Percentiles rank a stretch among this genome's conserved stretches.
phyloP scores from a whole-genome alignment of 2,888 invertebrate genomes.

The Dascillus cervinus region DNA sequence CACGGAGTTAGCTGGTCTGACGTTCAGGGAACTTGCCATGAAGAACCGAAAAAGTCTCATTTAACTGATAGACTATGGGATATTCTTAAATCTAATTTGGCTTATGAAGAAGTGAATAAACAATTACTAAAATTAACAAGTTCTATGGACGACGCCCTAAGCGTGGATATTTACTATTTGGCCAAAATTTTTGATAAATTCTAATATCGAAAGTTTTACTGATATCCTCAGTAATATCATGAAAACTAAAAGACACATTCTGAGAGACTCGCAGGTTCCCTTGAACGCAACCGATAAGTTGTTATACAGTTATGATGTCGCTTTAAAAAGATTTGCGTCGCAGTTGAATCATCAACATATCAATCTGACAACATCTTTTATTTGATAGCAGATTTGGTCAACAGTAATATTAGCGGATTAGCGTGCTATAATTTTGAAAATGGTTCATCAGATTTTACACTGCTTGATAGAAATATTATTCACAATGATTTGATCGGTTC shows the following conservation, averaged over 20 bases:
- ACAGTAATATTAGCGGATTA: conserved; percentile 3
- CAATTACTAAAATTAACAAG: neutral
- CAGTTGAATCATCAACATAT: too few relatives aligned
- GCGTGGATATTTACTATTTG: neutral
- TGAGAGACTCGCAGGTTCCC: conserved; percentile 2
- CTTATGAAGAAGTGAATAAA: neutral
- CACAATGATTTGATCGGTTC: too few relatives aligned
- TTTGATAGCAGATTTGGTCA: too few relatives aligned
- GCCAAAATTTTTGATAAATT: neutral
- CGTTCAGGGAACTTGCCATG: conserved; percentile 22
- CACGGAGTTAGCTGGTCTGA: conserved; percentile 48
- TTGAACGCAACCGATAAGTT: conserved; percentile 6
- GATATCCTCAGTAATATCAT: conserved; percentile 4
- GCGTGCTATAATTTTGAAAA: too few relatives aligned
- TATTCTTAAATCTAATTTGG: neutral
- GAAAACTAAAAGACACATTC: neutral
- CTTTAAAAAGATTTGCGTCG: too few relatives aligned
- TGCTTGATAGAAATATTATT: too few relatives aligned
- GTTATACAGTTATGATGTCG: conserved; percentile 3
- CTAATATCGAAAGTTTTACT: too few relatives aligned
- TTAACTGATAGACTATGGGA: neutral
- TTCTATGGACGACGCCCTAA: neutral
- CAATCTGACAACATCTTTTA: too few relatives aligned
- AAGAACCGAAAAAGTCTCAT: neutral
- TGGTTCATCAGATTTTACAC: too few relatives aligned